Percentiles rank a stretch among this genome's conserved stretches.
Evolutionary conservation across 2,113 vertebrate species (phyloP).

Genomic region (Fregata magnificens): DNA sequence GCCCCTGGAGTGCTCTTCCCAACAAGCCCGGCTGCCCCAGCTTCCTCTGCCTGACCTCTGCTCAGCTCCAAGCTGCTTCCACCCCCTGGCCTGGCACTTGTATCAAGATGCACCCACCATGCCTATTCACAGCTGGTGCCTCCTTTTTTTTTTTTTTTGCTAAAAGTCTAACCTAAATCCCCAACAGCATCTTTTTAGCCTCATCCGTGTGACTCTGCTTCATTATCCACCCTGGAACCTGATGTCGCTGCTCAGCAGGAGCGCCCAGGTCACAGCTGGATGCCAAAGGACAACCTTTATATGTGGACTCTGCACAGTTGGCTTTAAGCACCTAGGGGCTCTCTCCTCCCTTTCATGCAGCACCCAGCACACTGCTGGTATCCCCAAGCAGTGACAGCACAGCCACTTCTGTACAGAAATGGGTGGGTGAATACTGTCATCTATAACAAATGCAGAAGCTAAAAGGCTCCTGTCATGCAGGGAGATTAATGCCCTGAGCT

Average conservation of each 20-base stretch:
- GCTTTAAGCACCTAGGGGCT: not conserved
- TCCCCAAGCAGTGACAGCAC: not conserved
- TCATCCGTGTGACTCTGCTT: not conserved
- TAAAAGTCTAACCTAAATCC: not conserved
- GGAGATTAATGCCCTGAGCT: not conserved
- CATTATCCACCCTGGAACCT: not conserved
- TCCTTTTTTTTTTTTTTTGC: no score
- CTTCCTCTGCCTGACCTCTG: not conserved
- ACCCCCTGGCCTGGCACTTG: not conserved
- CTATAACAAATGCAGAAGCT: not conserved
- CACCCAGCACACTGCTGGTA: rapidly evolving
- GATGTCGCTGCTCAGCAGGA: not conserved
- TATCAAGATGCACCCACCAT: not conserved
- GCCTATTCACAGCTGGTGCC: not conserved
- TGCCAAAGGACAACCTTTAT: not conserved
- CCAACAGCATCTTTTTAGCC: not conserved
- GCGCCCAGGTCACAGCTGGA: not conserved
- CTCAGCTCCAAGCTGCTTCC: not conserved
- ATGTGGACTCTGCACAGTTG: rapidly evolving
- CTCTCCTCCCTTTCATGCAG: not conserved
- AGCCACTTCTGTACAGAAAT: rapidly evolving
- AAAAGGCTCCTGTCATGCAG: not conserved
- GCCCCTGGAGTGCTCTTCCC: not conserved
- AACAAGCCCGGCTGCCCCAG: no score
- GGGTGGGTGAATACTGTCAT: rapidly evolving